Base-by-base conservation (phyloP, 1,140 invertebrate genomes). In the Globodera ellingtonae region DNA sequence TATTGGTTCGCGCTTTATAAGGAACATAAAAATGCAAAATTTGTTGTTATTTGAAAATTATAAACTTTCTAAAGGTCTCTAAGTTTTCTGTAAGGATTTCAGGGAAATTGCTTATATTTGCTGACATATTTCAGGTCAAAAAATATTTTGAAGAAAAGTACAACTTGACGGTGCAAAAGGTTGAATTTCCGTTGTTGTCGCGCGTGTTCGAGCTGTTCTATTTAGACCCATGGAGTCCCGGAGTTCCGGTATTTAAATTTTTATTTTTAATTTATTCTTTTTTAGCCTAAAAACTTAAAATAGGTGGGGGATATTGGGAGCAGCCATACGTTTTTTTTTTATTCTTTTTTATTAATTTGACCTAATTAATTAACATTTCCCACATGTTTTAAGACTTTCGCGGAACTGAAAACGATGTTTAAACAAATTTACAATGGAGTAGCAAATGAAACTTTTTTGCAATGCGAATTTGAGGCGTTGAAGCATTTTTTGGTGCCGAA, bases 111-210 rank as follows among this genome's bases (percentile, higher is more conserved):
- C 35, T 35, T 35, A 35, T 35, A 52, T 52, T 52, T 13, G 50
- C 50, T 52, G 56, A 35, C 35, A 35, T 35, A 7, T 65, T 66
- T 67, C 3, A 77, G 75, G 65, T 69, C 65, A 48, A 52, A 67
- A 18, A 3, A 4, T 67, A 67, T 62, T 77, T 77, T n/a, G 75
- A 77, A 47, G 18, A 21, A 24, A 69, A 77, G 50, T 50, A 62
- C 56, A 67, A 67, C 10, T 13, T 65, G 44, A 47, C 65, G 44
- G 77, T 72, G 6, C 77, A 79, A 71, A 75, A 52, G 50, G 77
- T 79, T 8, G 77, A 79, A 13, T 76, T 79, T 24, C 77, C 72
- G 70, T n/a, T 80, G 10, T 50, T 75, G 35, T 52, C 52, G 52
- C 79, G 74, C 9, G 10, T 67, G 0, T 78, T 62, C 44, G 79